Conservation (phyloP, 2,888 invertebrate genomes). For the Apodemia mormo region DNA sequence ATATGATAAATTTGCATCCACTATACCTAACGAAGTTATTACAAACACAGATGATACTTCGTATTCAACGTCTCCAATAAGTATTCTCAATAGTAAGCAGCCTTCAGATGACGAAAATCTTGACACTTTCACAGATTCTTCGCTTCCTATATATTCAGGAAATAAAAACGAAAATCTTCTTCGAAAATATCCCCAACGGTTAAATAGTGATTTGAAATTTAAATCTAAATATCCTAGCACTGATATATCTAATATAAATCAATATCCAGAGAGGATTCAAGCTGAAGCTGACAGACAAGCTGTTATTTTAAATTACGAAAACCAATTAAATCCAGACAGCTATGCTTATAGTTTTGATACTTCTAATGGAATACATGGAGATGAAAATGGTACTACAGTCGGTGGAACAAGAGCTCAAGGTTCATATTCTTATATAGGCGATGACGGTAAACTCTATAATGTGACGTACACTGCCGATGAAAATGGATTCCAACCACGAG, state of each 20-base stretch:
- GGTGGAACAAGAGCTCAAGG: constrained; percentile 64
- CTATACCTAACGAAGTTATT: background rate
- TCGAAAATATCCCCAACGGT: background rate
- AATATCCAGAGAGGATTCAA: constrained; percentile 49
- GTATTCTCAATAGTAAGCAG: background rate
- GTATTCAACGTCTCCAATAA: background rate
- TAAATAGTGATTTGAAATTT: background rate
- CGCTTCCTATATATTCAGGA: background rate
- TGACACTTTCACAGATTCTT: background rate
- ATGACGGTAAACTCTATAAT: constrained; percentile 65
- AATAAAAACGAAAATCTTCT: background rate
- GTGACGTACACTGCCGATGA: constrained; percentile 67
- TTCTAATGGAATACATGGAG: constrained; percentile 66
- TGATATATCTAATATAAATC: background rate
- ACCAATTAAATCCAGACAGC: constrained; percentile 52
- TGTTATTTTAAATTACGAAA: constrained; percentile 56
- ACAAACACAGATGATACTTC: background rate
- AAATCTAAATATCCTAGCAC: background rate
- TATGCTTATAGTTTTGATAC: constrained; percentile 64
- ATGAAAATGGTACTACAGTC: constrained; percentile 59
- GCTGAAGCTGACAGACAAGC: constrained; percentile 56
- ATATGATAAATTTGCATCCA: background rate
- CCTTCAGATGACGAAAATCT: background rate
- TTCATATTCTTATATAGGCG: constrained; percentile 64
- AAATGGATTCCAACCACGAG: constrained; percentile 63